phyloP scores from a whole-genome alignment of 2,888 invertebrate genomes.

The Myopa tessellatipennis region DNA sequence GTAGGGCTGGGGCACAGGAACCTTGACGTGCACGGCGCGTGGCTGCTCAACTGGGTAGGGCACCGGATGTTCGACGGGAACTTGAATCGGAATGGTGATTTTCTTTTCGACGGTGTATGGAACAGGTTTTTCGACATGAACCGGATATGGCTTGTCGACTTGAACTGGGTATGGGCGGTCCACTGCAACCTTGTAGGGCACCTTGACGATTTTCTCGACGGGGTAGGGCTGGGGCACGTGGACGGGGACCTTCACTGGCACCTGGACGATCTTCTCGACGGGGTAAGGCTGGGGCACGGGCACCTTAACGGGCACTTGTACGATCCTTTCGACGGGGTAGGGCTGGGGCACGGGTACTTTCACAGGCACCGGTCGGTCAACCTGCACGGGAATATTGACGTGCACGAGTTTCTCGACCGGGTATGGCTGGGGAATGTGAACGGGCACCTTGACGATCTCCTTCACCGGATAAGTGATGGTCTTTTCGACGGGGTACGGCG shows the following conservation, averaged over 20 bases:
- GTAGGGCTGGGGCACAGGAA: conserved; percentile 75
- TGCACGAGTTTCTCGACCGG: conserved; percentile 83
- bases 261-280: conserved; percentile 80
- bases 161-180: conserved; percentile 77
- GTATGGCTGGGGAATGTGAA: conserved; percentile 79
- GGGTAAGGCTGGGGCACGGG: conserved; percentile 84
- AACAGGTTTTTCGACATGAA: conserved; percentile 64
- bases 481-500: conserved; percentile 78
- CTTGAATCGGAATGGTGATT: conserved; percentile 71
- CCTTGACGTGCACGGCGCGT: conserved; percentile 73
- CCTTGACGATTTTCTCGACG: conserved; percentile 74
- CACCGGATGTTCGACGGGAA: conserved; percentile 66
- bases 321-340: conserved; percentile 81
- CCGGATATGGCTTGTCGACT: conserved; percentile 69
- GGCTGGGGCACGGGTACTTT: conserved; percentile 83
- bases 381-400: conserved; percentile 75
- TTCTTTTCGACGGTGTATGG: conserved; percentile 71
- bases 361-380: conserved; percentile 82
- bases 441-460: conserved; percentile 78
- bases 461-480: conserved; percentile 70
- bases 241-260: conserved; percentile 78
- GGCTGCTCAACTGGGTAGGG: conserved; percentile 76
- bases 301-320: conserved; percentile 82
- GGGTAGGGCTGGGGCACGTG: conserved; percentile 71
- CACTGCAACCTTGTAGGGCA: conserved; percentile 75